Evolutionary conservation across 1,140 invertebrate species (phyloP), one percentile per base, ranked within the genome.

Genomic region (Oncopodura yosiiana): DNA sequence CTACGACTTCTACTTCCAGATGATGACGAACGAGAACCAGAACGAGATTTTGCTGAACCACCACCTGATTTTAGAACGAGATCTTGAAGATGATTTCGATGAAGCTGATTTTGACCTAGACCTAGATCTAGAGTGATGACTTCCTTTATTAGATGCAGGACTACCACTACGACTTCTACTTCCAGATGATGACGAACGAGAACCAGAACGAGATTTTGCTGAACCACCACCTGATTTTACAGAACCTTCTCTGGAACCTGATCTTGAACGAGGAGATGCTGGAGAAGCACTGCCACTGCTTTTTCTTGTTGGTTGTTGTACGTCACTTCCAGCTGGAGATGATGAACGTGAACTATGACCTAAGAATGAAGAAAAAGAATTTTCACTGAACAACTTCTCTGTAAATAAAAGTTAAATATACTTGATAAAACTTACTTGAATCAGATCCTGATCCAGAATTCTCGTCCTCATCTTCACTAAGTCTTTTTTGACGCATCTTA

Each of bases 391-490:
- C 4, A 12, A 8, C 6, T 27, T 24, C 9, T 8, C 11, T 24
- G 5, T 27, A 27, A 21, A 36, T 34, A n/a, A 37, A 6, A 37
- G 6, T 24, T 30, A 12, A 21, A 24, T 23, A 5, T 29, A 29
- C 9, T 29, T 38, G 19, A 26, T 21, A 19, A 5, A 4, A 23
- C n/a, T 11, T 32, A 39, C 32, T 42, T 12, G 54, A 56, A 12
- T 34, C 46, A 21, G 54, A 56, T 12, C 36, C 54, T 11, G 54
- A 56, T n/a, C 54, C 54, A 12, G 54, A 56, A 23, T 43, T 27
- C 19, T 50, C 46, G 12, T 44, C 44, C 6, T 46, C 44, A 3
- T 32, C 44, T 2, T 46, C 16, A n/a, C n/a, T n/a, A n/a, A n/a
- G n/a, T n/a, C n/a, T n/a, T n/a, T n/a, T n/a, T n/a, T n/a, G n/a